Conservation (phyloP, 2,797 vertebrate species). For the Sandelia bainsii region DNA sequence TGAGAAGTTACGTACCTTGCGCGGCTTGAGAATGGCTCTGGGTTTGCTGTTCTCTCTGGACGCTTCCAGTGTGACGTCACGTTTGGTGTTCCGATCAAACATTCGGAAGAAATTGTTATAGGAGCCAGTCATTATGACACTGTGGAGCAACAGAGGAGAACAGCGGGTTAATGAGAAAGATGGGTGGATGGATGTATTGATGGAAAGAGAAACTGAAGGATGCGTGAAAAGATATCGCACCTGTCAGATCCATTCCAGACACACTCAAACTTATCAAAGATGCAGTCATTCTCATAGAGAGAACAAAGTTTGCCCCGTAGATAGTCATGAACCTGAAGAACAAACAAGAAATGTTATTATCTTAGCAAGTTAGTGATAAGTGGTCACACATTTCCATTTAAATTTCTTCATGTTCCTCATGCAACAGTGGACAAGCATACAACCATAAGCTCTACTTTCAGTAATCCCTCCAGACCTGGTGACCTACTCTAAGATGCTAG, state of each 20-base stretch:
- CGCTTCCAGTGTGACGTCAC: constrained; percentile 92
- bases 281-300: constrained; percentile 99
- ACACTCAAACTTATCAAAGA: constrained; percentile 99
- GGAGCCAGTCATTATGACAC: constrained; percentile 95
- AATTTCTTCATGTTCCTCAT: constrained; percentile 15
- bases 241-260: constrained; percentile 99
- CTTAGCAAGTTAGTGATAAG: neutral
- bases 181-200: neutral
- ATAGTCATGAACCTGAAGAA: constrained; percentile 95
- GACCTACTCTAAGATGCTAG: constrained; percentile 61
- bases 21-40: constrained; percentile 92
- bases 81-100: constrained; percentile 91
- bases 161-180: constrained; percentile 1
- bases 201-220: neutral
- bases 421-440: neutral
- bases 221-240: constrained; percentile 75
- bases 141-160: constrained; percentile 58
- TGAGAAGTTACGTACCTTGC: constrained; percentile 82
- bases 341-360: constrained; percentile 1
- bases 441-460: constrained; percentile 60
- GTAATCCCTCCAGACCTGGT: constrained; percentile 68
- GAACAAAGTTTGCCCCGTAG: constrained; percentile 97
- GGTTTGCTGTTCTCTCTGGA: constrained; percentile 97
- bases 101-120: constrained; percentile 99
- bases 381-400: neutral